Evolutionary conservation across 2,888 invertebrate genomes (phyloP), one percentile per base, ranked within the genome.

Genomic region (Synergus laeviventris): DNA sequence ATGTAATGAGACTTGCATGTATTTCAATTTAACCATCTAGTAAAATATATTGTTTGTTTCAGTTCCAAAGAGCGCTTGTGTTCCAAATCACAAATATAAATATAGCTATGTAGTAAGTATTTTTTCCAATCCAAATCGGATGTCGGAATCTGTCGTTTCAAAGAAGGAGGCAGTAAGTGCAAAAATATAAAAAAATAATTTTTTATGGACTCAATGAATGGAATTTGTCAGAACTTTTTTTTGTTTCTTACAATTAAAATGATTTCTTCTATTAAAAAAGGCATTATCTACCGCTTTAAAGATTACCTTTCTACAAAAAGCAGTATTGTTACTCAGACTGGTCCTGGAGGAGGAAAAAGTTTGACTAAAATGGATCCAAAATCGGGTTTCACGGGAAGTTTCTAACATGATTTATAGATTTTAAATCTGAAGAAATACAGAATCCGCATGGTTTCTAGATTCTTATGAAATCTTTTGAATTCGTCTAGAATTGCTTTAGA

Each of bases 71-170:
- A 84, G 85, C 85, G 84, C 85, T 85, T 81, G 64, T 81, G 87
- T 88, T 88, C 87, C 89, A 87, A 89, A 91, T 89, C 90, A 90
- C 91, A 90, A 89, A 87, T 89, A 86, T 85, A 88, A 88, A 91
- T 89, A 91, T 89, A 92, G 92, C 91, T 93, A 93, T 93, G 93
- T 93, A 93, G 93, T 93, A 91, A 93, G 93, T 93, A 91, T 84
- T 79, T 76, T 31, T 59, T 59, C 5, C 49, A 49, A 18, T 54
- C 2, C 9, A 54, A n/a, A 54, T 54, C 2, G 9, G 18, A 9
- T 54, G 9, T 18, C 18, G 18, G 9, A 18, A 54, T 54, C 54
- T 54, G 49, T 18, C 18, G 2, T 59, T 59, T 59, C 21, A 24
- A 24, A 59, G 5, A 1, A 59, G 5, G 5, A 24, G 14, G 5